phyloP scores from a whole-genome alignment of 2,113 vertebrate species.

The Cinclus cinclus region DNA sequence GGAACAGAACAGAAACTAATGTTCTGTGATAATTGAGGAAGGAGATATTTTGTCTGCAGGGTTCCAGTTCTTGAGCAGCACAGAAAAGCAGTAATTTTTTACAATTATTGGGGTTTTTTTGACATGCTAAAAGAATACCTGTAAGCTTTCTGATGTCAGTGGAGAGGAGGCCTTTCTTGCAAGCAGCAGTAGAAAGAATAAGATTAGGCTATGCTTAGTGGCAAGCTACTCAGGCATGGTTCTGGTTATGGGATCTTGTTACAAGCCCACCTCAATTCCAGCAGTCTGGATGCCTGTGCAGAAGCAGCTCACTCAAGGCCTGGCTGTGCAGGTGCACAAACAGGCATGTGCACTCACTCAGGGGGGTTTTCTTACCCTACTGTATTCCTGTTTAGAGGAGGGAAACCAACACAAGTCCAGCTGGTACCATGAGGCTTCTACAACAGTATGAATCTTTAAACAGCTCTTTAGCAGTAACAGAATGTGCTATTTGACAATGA shows the following conservation, averaged over 20 bases:
- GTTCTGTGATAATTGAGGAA: background rate
- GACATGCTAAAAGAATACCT: background rate
- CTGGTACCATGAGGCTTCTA: background rate
- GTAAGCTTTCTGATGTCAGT: background rate
- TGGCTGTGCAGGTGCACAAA: background rate
- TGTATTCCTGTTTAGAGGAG: background rate
- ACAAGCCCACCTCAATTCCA: background rate
- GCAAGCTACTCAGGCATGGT: background rate
- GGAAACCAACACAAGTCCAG: background rate
- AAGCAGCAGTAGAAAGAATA: background rate
- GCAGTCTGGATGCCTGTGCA: background rate
- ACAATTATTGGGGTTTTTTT: background rate
- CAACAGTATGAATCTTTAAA: background rate
- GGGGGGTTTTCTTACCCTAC: background rate
- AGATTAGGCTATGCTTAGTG: background rate
- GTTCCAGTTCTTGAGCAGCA: background rate
- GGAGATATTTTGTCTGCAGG: background rate
- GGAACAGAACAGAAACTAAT: background rate
- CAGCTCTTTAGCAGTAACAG: background rate
- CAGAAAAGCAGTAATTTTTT: background rate
- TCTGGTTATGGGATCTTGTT: background rate
- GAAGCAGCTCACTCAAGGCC: background rate
- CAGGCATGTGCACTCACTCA: rapidly evolving
- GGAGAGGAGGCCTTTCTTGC: background rate
- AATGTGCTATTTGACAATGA: background rate